These are phyloP conservation scores for Rhingia campestris DNA, from an alignment of 2,888 invertebrate species.

Conservation along the genomic window DNA sequence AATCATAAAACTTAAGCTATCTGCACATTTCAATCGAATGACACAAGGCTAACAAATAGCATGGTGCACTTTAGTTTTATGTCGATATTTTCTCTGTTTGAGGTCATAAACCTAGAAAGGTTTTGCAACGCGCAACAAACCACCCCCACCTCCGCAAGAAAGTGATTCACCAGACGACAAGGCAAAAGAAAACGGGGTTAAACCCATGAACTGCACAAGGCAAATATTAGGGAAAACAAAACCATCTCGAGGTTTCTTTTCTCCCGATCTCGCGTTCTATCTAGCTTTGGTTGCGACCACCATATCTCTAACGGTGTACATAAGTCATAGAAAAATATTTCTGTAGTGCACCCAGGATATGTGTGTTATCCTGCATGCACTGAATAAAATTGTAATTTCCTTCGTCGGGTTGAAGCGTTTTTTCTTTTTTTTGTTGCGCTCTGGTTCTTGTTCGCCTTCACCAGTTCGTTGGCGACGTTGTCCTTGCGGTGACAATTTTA, in stretches of 20 bases:
- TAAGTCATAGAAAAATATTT: constrained; percentile 62
- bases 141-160: constrained; percentile 15
- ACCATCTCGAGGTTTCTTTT: constrained; percentile 23
- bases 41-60: constrained; percentile 65
- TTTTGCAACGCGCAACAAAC: constrained; percentile 17
- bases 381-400: constrained; percentile 71
- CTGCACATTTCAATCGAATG: constrained; percentile 69
- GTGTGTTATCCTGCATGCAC: constrained; percentile 59
- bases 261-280: not conserved
- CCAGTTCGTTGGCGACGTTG: constrained; percentile 23
- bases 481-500: constrained; percentile 65
- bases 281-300: not conserved
- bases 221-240: constrained; percentile 40
- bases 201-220: constrained; percentile 21
- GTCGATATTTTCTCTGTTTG: constrained; percentile 53
- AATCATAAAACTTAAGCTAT: constrained; percentile 69
- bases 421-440: too few relatives aligned
- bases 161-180: constrained; percentile 32
- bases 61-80: constrained; percentile 72
- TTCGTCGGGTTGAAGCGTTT: not conserved
- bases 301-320: constrained; percentile 23
- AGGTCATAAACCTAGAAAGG: constrained; percentile 65
- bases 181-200: constrained; percentile 8
- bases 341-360: constrained; percentile 52
- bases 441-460: constrained; percentile 3